Evolutionary conservation across 2,113 vertebrate species (phyloP).

Genomic region (Stegastes partitus): DNA sequence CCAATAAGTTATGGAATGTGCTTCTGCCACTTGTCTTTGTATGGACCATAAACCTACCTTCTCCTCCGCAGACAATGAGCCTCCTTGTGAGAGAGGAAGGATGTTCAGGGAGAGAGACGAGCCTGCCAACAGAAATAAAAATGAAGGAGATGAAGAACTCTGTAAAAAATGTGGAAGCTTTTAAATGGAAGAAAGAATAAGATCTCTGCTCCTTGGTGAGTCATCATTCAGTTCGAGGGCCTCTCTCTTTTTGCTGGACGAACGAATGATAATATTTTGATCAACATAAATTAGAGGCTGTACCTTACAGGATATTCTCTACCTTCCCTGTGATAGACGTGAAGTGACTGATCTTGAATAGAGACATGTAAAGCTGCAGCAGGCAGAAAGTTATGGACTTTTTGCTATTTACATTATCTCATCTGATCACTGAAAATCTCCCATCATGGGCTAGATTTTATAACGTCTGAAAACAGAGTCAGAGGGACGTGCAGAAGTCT

Average conservation of each 20-base stretch:
- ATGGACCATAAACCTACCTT: slow-evolving; percentile 67
- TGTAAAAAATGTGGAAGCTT: slow-evolving; percentile 60
- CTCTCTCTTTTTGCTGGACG: slow-evolving; percentile 30
- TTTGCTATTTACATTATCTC: no score
- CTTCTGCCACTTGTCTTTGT: slow-evolving; percentile 75
- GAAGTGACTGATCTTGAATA: slow-evolving; percentile 10
- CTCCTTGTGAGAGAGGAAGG: slow-evolving; percentile 69
- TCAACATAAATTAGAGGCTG: slow-evolving; percentile 56
- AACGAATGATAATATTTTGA: slow-evolving; percentile 66
- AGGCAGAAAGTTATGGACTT: no score
- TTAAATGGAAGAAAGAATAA: slow-evolving; percentile 65
- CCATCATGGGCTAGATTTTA: no score
- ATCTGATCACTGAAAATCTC: neutral
- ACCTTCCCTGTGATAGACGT: slow-evolving; percentile 16
- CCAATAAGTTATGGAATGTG: slow-evolving; percentile 67
- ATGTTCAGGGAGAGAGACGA: slow-evolving; percentile 62
- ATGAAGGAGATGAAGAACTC: slow-evolving; percentile 53
- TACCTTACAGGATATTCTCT: slow-evolving; percentile 1
- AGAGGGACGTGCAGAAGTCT: no score
- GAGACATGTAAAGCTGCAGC: slow-evolving; percentile 1
- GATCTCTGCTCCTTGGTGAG: slow-evolving; percentile 57
- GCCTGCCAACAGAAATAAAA: slow-evolving; percentile 76
- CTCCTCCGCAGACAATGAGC: slow-evolving; percentile 69
- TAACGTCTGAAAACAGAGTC: no score
- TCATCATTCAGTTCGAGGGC: slow-evolving; percentile 53